Percentiles rank a stretch among this genome's conserved stretches.
phyloP scores from a whole-genome alignment of 2,113 vertebrate genomes.

The Pituophis catenifer region DNA sequence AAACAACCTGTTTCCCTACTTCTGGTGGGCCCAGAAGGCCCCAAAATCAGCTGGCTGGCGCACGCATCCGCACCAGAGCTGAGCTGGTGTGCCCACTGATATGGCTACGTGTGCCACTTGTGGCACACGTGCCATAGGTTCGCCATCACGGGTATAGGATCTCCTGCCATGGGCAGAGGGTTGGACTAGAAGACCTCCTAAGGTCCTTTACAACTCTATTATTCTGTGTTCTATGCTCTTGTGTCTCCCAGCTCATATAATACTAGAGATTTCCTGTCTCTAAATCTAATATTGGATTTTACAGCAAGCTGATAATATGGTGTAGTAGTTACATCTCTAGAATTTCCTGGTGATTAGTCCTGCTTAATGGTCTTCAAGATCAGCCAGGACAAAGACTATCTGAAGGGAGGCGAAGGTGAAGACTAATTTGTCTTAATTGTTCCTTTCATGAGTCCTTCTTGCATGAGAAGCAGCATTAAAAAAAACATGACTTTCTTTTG shows the following conservation, averaged over 20 bases:
- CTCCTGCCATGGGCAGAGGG: too few relatives aligned
- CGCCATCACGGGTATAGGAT: too few relatives aligned
- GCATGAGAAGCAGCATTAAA: neutral
- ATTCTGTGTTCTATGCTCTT: neutral
- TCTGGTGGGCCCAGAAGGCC: too few relatives aligned
- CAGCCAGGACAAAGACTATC: neutral
- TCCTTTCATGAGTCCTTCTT: neutral
- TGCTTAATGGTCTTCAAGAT: neutral
- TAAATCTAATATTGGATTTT: slow-evolving; percentile 66
- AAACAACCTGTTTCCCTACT: too few relatives aligned
- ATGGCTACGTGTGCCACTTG: too few relatives aligned
- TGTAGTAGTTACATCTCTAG: slow-evolving; percentile 38
- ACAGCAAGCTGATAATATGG: slow-evolving; percentile 60
- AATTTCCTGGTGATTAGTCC: neutral
- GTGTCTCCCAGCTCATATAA: slow-evolving; percentile 28
- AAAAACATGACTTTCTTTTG: neutral
- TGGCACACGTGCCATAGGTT: too few relatives aligned
- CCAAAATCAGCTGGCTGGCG: too few relatives aligned
- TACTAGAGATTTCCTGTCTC: slow-evolving; percentile 47
- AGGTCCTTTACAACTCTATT: too few relatives aligned
- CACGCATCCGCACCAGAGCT: too few relatives aligned
- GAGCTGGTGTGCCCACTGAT: too few relatives aligned
- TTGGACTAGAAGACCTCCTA: too few relatives aligned
- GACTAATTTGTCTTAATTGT: neutral
- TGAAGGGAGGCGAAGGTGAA: neutral